These are phyloP conservation scores for Dicrostonyx torquatus DNA, from an alignment of 2,797 vertebrate genomes.

Conservation along the genomic window DNA sequence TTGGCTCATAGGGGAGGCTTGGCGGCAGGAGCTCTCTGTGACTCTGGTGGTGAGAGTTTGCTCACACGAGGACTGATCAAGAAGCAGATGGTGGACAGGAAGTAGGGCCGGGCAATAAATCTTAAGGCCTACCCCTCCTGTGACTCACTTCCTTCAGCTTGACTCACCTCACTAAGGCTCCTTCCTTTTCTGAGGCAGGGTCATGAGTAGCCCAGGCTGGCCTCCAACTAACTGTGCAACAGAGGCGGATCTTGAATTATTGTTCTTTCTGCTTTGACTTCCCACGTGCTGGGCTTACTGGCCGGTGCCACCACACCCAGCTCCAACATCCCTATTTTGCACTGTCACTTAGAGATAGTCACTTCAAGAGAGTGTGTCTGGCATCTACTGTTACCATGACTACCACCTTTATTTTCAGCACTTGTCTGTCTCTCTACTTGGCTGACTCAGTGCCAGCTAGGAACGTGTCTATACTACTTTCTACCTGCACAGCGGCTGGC, in stretches of 20 bases:
- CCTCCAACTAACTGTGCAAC: background rate
- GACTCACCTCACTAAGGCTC: background rate
- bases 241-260: background rate
- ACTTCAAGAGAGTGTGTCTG: background rate
- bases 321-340: background rate
- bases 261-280: background rate
- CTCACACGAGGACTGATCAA: no score
- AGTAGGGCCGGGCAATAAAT: background rate
- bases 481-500: background rate
- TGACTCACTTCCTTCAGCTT: background rate
- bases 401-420: background rate
- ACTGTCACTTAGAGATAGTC: background rate
- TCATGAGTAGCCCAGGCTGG: background rate
- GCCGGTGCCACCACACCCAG: no score
- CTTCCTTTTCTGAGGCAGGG: background rate
- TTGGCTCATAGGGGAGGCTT: no score
- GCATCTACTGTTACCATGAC: background rate
- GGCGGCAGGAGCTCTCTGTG: background rate
- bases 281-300: background rate
- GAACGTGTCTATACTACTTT: background rate
- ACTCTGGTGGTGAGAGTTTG: background rate
- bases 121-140: background rate
- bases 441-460: background rate
- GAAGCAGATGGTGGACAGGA: background rate
- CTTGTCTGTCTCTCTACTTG: background rate